Evolutionary conservation across 2,113 vertebrate species (phyloP), one percentile per base, ranked within the genome.

Genomic region (Chlamydotis undulata): DNA sequence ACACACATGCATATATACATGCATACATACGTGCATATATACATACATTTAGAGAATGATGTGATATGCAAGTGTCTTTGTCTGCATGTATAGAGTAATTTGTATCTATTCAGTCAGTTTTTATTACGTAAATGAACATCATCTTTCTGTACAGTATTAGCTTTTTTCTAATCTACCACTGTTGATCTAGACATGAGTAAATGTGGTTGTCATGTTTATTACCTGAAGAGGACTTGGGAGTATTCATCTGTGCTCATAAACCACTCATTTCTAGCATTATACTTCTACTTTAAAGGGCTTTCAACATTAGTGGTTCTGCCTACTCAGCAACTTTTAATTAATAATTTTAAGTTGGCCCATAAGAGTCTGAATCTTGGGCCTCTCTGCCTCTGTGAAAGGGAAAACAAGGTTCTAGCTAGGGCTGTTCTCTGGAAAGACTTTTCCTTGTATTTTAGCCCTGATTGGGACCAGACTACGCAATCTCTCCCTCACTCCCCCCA

Each of bases 1-100:
- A 43, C 0, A 2, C 4, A 12, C 23, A 76, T 53, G 25, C 53
- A 14, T 25, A 14, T 0, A 0, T 80, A 50, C 2, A 0, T 47
- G 19, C 35, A 9, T 56, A 33, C 37, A 7, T 67, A 10, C 10
- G 2, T 65, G 31, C 29, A 56, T 29, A 56, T 4, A 24, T 75
- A 45, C 39, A 45, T 57, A 33, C 15, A 16, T 43, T 43, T 43
- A 74, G 23, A 75, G 71, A 47, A 75, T 59, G 55, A 75, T n/a
- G 41, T 28, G 41, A 22, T 75, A 22, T 47, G 55, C 31, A 35
- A 41, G 56, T 59, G 33, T 47, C 41, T 47, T 56, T 33, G 41
- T 41, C 41, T 41, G 35, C 64, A 57, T 53, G 24, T 67, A 15
- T n/a, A 35, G 19, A 57, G 24, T 33, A 56, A 65, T 65, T 85